Evolutionary conservation across 2,797 vertebrate genomes (phyloP).

Genomic region (Delichon dasypus): DNA sequence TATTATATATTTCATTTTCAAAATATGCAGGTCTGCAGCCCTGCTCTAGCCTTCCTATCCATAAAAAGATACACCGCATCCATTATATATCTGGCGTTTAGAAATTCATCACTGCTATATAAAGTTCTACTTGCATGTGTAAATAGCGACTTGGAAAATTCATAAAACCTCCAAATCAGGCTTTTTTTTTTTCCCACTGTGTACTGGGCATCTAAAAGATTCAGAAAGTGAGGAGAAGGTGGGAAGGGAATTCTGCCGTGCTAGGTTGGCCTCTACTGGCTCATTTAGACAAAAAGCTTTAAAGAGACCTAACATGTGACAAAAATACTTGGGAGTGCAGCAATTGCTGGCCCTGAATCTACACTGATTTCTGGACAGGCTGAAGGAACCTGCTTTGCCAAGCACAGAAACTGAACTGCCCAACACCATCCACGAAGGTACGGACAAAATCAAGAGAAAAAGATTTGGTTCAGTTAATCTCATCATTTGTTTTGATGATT

Average conservation of each 20-base stretch:
- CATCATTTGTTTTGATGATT: background rate
- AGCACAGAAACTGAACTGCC: background rate
- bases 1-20: constrained; percentile 32
- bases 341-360: constrained; percentile 58
- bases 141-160: constrained; percentile 54
- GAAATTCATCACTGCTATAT: constrained; percentile 45
- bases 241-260: background rate
- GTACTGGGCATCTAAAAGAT: constrained; percentile 33
- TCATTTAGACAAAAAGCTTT: constrained; percentile 45
- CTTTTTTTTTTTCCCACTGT: constrained; percentile 10
- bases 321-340: constrained; percentile 55
- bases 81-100: constrained; percentile 20
- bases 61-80: constrained; percentile 53
- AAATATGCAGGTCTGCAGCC: constrained; percentile 50
- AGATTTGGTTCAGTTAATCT: background rate
- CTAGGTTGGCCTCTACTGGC: background rate
- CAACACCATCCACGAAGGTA: background rate
- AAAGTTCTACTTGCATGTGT: constrained; percentile 40
- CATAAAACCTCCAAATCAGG: constrained; percentile 33
- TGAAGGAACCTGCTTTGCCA: constrained; percentile 56
- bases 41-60: constrained; percentile 16
- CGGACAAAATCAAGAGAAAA: background rate
- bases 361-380: background rate
- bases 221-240: background rate
- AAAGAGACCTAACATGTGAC: constrained; percentile 23